These are phyloP conservation scores for Torymus auratus DNA, from an alignment of 2,888 invertebrate species.

Conservation along the genomic window DNA sequence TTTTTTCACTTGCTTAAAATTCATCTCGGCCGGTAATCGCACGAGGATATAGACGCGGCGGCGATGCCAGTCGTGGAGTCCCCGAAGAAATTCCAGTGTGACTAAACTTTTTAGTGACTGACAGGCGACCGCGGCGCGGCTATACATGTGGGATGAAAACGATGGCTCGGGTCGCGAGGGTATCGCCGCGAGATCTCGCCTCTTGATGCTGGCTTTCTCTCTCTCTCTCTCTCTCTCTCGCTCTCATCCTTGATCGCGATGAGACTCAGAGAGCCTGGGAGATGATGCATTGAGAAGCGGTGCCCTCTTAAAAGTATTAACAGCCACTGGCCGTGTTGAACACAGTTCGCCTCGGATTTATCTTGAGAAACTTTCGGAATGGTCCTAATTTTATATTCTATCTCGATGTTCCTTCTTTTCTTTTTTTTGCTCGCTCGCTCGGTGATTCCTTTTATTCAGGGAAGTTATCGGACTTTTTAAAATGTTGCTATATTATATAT, in stretches of 20 bases:
- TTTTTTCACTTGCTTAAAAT: constrained; percentile 49
- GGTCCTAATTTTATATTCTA: constrained; percentile 49
- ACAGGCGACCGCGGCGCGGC: constrained; percentile 65
- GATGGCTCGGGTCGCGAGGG: constrained; percentile 72
- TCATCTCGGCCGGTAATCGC: constrained; percentile 52
- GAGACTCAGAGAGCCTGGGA: constrained; percentile 54
- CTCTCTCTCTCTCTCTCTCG: constrained; percentile 43
- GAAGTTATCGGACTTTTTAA: constrained; percentile 30
- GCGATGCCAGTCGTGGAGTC: background rate
- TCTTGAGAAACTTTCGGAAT: constrained; percentile 54
- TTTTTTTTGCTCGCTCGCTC: background rate
- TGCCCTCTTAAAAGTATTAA: constrained; percentile 61
- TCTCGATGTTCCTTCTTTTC: constrained; percentile 31
- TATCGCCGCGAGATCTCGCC: constrained; percentile 70
- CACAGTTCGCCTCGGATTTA: constrained; percentile 50
- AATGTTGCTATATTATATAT: constrained; percentile 24
- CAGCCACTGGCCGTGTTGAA: constrained; percentile 58
- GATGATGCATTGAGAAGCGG: constrained; percentile 69
- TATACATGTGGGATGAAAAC: constrained; percentile 66
- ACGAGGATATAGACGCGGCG: constrained; percentile 23
- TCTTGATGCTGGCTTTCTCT: constrained; percentile 7
- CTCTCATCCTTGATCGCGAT: constrained; percentile 55
- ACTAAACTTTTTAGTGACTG: constrained; percentile 75
- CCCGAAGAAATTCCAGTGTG: constrained; percentile 72
- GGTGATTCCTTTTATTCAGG: background rate